phyloP scores from a whole-genome alignment of 2,888 invertebrate species.

The Vannuccia rotundouncinata region DNA sequence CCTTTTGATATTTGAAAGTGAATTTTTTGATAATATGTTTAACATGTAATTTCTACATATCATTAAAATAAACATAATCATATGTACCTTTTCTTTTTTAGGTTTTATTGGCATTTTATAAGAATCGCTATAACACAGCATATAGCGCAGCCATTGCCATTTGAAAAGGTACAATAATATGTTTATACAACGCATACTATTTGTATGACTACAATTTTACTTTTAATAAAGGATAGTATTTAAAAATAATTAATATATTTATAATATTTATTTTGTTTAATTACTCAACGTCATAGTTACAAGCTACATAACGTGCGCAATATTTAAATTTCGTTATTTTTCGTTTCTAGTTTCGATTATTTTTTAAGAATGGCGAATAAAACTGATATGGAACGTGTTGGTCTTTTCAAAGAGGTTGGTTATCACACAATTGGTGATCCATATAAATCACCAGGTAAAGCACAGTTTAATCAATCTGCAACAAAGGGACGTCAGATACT shows the following conservation, averaged over 20 bases:
- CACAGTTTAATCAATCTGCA: constrained; percentile 51
- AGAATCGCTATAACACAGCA: not conserved
- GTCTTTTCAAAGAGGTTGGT: constrained; percentile 56
- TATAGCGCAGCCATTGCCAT: not conserved
- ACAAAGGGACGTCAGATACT: constrained; percentile 55
- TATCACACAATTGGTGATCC: constrained; percentile 54
- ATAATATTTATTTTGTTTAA: not conserved
- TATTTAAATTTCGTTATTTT: not conserved
- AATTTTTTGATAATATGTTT: no score
- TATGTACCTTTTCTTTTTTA: not conserved
- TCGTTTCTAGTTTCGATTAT: not conserved
- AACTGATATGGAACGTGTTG: constrained; percentile 56
- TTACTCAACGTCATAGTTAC: not conserved
- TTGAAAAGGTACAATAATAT: not conserved
- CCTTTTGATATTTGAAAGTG: no score
- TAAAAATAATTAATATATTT: not conserved
- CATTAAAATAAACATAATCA: no score
- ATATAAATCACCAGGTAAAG: constrained; percentile 47
- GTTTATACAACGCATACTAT: not conserved
- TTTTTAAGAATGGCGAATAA: constrained; percentile 42
- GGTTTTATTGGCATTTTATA: not conserved
- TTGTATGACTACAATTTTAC: no score
- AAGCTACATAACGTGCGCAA: not conserved
- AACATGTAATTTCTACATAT: no score
- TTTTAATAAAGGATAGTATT: not conserved